Base-by-base conservation (phyloP, 1,140 invertebrate genomes). In the Oppia nitens region DNA sequence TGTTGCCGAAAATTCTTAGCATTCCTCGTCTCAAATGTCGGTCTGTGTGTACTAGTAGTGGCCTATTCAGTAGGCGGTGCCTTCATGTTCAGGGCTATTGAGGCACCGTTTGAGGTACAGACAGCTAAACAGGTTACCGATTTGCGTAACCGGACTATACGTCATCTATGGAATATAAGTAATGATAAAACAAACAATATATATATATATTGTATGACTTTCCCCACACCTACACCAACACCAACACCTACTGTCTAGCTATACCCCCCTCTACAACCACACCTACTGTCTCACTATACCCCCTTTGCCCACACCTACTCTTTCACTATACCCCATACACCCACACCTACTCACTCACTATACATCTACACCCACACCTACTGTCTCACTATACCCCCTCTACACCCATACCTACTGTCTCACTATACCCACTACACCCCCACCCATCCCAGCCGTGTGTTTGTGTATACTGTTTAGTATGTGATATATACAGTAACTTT, bases 21-120 rank as follows among this genome's bases (percentile, higher is more conserved):
- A 62, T 86, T 87, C 73, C 75, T 91, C 48, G 85, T 91, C 65
- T 87, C 85, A 0, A 87, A 92, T 74, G 83, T 90, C 62, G 83
- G 85, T 63, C 78, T 92, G 55, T 80, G 91, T 60, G 83, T 85
- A 28, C 74, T 87, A 66, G 85, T 92, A 51, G 84, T 91, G 53
- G 81, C 83, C 26, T 93, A 93, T 70, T 90, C 87, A 71, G 79
- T 90, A 61, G 77, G 88, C 47, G 88, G 88, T 9, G 87, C 86
- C 9, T 82, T 84, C 65, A 82, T 85, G 20, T 92, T 93, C 72
- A 80, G 83, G 68, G 73, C 63, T 1, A 72, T 92, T 50, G 87
- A 92, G 69, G 74, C 77, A 0, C 74, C 78, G 12, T 67, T 78
- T 77, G 68, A 82, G 76, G 29, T 73, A 71, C 57, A 68, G 55